phyloP scores from a whole-genome alignment of 2,113 vertebrate genomes.

The Motacilla tschutschensis region DNA sequence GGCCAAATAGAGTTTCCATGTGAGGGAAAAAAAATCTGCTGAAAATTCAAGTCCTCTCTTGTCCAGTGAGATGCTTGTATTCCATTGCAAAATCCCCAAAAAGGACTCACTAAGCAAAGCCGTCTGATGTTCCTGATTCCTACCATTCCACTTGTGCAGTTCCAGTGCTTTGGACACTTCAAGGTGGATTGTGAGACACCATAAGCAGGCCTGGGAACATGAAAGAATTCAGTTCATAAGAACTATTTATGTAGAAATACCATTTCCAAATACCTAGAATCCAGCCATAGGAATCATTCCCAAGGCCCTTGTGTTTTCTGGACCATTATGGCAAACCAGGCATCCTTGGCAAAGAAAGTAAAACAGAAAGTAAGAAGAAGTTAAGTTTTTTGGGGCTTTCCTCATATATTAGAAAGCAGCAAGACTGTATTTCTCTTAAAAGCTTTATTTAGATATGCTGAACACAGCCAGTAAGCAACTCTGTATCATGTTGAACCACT shows the following conservation, averaged over 20 bases:
- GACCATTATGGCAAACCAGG: background rate
- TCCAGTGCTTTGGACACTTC: background rate
- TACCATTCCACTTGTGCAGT: background rate
- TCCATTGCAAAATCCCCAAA: background rate
- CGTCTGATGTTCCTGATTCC: background rate
- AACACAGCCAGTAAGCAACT: background rate
- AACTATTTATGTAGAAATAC: background rate
- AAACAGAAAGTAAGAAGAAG: background rate
- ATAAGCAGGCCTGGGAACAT: background rate
- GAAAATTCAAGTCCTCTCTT: background rate
- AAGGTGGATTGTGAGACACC: background rate
- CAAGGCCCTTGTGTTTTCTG: background rate
- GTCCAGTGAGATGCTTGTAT: background rate
- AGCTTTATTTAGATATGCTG: background rate
- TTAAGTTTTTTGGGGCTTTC: background rate
- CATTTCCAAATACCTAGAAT: background rate
- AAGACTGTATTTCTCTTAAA: background rate
- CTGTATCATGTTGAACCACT: fast-evolving
- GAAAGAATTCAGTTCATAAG: background rate
- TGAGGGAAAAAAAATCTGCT: background rate
- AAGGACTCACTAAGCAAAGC: background rate
- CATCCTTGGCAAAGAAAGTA: background rate
- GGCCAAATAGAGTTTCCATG: background rate
- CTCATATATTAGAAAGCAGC: background rate
- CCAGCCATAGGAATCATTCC: background rate